Conservation (phyloP, 2,797 vertebrate species). For the Rhinoraja longicauda region DNA sequence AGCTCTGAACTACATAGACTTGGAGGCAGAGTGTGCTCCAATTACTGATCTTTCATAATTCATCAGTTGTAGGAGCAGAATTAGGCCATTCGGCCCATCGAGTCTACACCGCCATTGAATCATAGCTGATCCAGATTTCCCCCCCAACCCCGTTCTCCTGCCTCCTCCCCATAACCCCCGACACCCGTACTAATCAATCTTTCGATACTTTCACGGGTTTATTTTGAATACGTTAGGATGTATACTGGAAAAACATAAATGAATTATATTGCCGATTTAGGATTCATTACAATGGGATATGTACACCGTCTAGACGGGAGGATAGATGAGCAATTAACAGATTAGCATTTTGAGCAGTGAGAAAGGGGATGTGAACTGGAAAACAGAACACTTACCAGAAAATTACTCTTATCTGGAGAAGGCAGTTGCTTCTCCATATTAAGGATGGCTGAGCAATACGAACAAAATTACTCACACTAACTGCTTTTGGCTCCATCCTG, state of each 20-base stretch:
- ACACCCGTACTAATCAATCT: too few species aligned
- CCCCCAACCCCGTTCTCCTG: too few species aligned
- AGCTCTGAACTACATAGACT: too few species aligned
- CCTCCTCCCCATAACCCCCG: too few species aligned
- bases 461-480: conserved; percentile 36
- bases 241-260: not conserved
- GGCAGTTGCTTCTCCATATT: conserved; percentile 34
- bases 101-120: too few species aligned
- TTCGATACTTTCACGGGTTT: not conserved
- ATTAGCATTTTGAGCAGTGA: conserved; percentile 36
- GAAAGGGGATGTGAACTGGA: conserved; percentile 35
- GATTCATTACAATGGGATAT: not conserved
- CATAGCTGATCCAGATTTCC: too few species aligned
- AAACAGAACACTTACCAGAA: conserved; percentile 35
- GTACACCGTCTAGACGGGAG: conserved; percentile 31
- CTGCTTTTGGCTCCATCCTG: conserved; percentile 9
- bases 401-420: conserved; percentile 35
- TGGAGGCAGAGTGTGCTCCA: too few species aligned
- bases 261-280: conserved; percentile 34
- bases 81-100: too few species aligned
- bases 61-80: too few species aligned
- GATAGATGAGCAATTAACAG: conserved; percentile 38
- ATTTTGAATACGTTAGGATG: not conserved
- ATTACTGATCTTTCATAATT: too few species aligned
- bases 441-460: conserved; percentile 39